A percentile compares a stretch with the other conserved stretches of the same genome.
phyloP scores from a whole-genome alignment of 2,888 invertebrate genomes.

The Aporophyla lueneburgensis region DNA sequence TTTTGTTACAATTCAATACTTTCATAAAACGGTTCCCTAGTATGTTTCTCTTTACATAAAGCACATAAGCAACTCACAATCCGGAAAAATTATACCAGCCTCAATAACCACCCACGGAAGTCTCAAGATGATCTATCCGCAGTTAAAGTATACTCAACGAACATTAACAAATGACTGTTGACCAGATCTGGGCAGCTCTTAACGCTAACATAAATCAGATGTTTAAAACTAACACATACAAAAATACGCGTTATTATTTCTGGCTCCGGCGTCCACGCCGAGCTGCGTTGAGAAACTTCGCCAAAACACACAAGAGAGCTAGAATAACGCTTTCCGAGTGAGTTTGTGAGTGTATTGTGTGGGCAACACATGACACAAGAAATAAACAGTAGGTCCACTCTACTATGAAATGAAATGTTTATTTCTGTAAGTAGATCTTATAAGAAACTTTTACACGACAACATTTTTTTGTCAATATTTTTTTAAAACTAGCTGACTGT shows the following conservation, averaged over 20 bases:
- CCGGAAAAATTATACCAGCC: neutral
- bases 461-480: too few species aligned
- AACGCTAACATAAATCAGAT: conserved; percentile 58
- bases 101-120: neutral
- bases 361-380: neutral
- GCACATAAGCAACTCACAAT: neutral
- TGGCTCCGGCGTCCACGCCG: conserved; percentile 33
- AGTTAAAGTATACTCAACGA: conserved; percentile 20
- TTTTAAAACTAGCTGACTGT: too few species aligned
- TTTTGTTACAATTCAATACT: neutral
- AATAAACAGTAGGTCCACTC: conserved; percentile 17
- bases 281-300: conserved; percentile 31
- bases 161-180: conserved; percentile 56
- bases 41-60: too few species aligned
- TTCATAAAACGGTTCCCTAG: too few species aligned
- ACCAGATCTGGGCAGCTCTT: conserved; percentile 43
- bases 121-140: conserved; percentile 30
- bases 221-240: conserved; percentile 42
- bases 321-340: conserved; percentile 48
- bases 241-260: conserved; percentile 61
- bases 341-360: conserved; percentile 52
- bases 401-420: too few species aligned
- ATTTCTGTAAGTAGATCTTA: too few species aligned
- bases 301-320: conserved; percentile 55
- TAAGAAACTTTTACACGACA: too few species aligned